These are phyloP conservation scores for Thalpophila matura DNA, from an alignment of 2,888 invertebrate genomes.

Conservation along the genomic window DNA sequence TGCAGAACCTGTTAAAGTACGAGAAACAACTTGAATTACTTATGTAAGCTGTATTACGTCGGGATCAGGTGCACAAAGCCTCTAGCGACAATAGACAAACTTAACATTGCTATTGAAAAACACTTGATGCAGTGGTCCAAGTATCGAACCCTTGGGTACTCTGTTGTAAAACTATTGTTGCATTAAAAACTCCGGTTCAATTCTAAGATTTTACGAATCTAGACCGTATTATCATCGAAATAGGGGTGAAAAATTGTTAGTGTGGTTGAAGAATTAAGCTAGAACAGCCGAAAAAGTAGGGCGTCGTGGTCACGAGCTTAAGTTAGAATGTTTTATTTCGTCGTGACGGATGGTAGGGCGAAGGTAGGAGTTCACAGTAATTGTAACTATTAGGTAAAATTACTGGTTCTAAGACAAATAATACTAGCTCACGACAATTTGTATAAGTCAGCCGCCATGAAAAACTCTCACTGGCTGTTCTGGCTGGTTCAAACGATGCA, in stretches of 20 bases:
- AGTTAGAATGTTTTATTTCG: slow-evolving; percentile 71
- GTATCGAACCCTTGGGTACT: slow-evolving; percentile 64
- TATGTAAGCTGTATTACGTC: slow-evolving; percentile 74
- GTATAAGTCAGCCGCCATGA: slow-evolving; percentile 39
- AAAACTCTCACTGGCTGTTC: slow-evolving; percentile 44
- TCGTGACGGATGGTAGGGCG: slow-evolving; percentile 79
- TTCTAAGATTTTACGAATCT: slow-evolving; percentile 54
- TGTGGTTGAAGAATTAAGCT: slow-evolving; percentile 55
- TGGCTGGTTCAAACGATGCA: slow-evolving; percentile 37
- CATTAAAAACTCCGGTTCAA: slow-evolving; percentile 59
- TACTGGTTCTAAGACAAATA: slow-evolving; percentile 66
- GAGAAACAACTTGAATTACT: slow-evolving; percentile 76
- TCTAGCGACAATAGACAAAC: slow-evolving; percentile 58
- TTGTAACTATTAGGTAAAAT: slow-evolving; percentile 77
- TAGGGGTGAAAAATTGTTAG: slow-evolving; percentile 62
- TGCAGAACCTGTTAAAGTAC: slow-evolving; percentile 68
- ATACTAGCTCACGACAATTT: slow-evolving; percentile 56
- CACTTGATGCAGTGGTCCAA: slow-evolving; percentile 62
- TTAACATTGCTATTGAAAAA: slow-evolving; percentile 62
- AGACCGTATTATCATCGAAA: slow-evolving; percentile 58
- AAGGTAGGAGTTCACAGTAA: slow-evolving; percentile 78
- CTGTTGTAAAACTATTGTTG: slow-evolving; percentile 61
- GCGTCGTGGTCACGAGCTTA: slow-evolving; percentile 78
- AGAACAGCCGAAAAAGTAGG: slow-evolving; percentile 77
- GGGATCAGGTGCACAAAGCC: slow-evolving; percentile 74